phyloP scores from a whole-genome alignment of 2,113 vertebrate genomes.

The Neodontobutis hainanensis region DNA sequence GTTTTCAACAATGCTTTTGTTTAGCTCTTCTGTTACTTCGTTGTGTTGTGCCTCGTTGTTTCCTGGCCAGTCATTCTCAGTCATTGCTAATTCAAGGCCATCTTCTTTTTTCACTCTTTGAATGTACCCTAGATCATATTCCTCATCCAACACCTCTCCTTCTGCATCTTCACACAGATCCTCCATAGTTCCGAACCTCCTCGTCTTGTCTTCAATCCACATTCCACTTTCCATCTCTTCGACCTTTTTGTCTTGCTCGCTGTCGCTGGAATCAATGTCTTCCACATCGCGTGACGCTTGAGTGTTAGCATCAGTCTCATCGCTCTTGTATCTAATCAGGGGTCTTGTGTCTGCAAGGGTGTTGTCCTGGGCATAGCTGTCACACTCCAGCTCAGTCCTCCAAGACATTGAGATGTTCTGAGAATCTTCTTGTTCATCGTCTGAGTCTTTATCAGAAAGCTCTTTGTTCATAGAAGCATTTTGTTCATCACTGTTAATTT shows the following conservation, averaged over 20 bases:
- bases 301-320: constrained; percentile 73
- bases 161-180: constrained; percentile 77
- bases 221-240: constrained; percentile 36
- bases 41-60: neutral
- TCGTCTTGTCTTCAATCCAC: constrained; percentile 65
- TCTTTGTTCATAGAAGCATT: constrained; percentile 3
- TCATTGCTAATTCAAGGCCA: neutral
- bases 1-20: constrained; percentile 35
- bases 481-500: neutral
- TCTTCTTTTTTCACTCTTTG: constrained; percentile 23
- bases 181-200: constrained; percentile 77
- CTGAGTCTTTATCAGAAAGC: constrained; percentile 28
- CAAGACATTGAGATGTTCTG: constrained; percentile 76
- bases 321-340: constrained; percentile 78
- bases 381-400: constrained; percentile 72
- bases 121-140: constrained; percentile 39
- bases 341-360: constrained; percentile 79
- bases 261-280: constrained; percentile 69
- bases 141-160: constrained; percentile 53
- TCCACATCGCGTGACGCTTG: constrained; percentile 62
- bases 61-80: constrained; percentile 15
- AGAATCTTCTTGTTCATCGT: constrained; percentile 68
- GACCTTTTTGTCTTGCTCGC: constrained; percentile 66
- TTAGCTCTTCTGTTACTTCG: constrained; percentile 1
- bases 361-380: constrained; percentile 80